Evolutionary conservation across 2,113 vertebrate species (phyloP).

Genomic region (Phodopus roborovskii): DNA sequence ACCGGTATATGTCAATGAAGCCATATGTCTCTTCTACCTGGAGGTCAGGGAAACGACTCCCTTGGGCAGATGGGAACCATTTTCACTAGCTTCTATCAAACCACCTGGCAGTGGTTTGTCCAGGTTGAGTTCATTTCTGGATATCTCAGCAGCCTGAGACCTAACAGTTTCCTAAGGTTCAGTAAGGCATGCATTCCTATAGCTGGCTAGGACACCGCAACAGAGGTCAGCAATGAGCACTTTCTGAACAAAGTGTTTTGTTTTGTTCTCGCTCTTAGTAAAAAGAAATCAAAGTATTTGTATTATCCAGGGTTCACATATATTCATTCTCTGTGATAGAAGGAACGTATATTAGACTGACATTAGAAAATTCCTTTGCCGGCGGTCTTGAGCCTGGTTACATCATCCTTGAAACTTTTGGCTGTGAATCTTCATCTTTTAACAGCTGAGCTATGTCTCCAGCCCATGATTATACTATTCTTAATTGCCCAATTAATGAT

Average conservation of each 20-base stretch:
- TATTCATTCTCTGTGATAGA: neutral
- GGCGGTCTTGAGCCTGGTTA: neutral
- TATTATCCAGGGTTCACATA: neutral
- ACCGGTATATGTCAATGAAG: neutral
- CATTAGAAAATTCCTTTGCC: neutral
- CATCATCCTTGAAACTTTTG: neutral
- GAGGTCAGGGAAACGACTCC: neutral
- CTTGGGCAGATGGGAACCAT: neutral
- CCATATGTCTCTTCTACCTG: neutral
- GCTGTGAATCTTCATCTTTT: neutral
- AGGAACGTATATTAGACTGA: neutral
- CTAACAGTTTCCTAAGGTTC: neutral
- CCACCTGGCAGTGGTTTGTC: no score
- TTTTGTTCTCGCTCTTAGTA: neutral
- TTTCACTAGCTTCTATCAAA: neutral
- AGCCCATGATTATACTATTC: neutral
- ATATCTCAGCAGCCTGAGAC: neutral
- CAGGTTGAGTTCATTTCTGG: neutral
- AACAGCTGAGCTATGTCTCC: neutral
- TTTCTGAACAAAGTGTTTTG: neutral
- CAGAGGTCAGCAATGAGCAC: neutral
- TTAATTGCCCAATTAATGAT: neutral
- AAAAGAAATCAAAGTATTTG: neutral
- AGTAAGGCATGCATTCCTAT: neutral
- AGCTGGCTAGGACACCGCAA: neutral